phyloP scores from a whole-genome alignment of 2,888 invertebrate genomes.

The Myopa tessellatipennis region DNA sequence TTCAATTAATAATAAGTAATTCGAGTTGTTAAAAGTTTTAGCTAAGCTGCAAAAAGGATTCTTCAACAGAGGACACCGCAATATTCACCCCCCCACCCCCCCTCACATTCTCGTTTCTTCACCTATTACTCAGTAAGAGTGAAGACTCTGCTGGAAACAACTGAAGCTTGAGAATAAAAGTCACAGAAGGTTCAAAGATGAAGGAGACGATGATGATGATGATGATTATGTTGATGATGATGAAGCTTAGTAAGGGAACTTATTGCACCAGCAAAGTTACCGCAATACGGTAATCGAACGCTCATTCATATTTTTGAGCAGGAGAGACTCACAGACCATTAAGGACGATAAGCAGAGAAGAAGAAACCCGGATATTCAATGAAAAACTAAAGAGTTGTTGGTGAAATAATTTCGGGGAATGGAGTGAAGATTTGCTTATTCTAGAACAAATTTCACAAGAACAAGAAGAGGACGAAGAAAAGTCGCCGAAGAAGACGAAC shows the following conservation, averaged over 20 bases:
- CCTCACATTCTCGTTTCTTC: background rate
- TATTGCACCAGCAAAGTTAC: background rate
- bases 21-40: slow-evolving; percentile 39
- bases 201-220: slow-evolving; percentile 13
- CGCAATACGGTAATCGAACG: slow-evolving; percentile 35
- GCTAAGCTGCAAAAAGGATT: slow-evolving; percentile 39
- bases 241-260: background rate
- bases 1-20: slow-evolving; percentile 41
- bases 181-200: slow-evolving; percentile 30
- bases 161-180: slow-evolving; percentile 17
- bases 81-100: background rate
- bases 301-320: background rate
- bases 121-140: too few relatives aligned
- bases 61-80: background rate
- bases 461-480: background rate
- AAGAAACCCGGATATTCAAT: slow-evolving; percentile 8
- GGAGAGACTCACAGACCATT: slow-evolving; percentile 9
- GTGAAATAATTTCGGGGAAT: slow-evolving; percentile 7
- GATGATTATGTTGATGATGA: background rate
- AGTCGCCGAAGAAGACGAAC: background rate
- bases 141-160: background rate
- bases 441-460: background rate
- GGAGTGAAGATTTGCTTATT: slow-evolving; percentile 1
- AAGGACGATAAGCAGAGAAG: background rate
- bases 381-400: background rate